Base-by-base conservation (phyloP, 2,888 invertebrate genomes). In the Leptothorax acervorum region DNA sequence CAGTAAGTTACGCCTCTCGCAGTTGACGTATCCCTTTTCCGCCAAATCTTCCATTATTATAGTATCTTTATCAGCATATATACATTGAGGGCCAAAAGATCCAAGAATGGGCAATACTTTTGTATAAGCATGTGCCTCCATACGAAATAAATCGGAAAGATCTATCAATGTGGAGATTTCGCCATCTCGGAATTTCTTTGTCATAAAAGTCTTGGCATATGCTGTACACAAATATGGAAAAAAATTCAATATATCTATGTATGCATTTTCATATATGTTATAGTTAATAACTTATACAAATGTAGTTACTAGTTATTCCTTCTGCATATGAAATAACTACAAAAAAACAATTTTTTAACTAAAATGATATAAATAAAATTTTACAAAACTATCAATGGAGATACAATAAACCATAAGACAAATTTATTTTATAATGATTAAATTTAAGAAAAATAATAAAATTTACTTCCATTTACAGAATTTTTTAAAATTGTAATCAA, bases 1-100 rank as follows among this genome's bases (percentile, higher is more conserved):
- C 9, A 78, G 0, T 42, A 3, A 45, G n/a, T 78, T 9, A n/a
- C 55, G 78, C 8, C 68, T 78, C 5, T 78, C 78, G 9, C 55
- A 55, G 2, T 9, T 53, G 11, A 4, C n/a, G 12, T 78, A 78
- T 42, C 68, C 42, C 5, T 68, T 78, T n/a, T 42, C 53, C 12
- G 53, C 42, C 12, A 78, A 5, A 45, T 78, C 78, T 31, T 78
- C 78, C 78, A 78, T 78, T 78, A 68, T 78, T 55, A 68, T 68
- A 42, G 1, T 78, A 8, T 55, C 1, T n/a, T 9, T 0, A 0
- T 78, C 68, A 15, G 78, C 68, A 12, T 55, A 3, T 68, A 78
- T 3, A 31, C 55, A 78, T n/a, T 1, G 15, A 45, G 78, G 78
- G 8, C 28, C 55, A 68, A 78, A 78, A 42, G 42, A 0, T 31